Base-by-base conservation (phyloP, 2,888 invertebrate species). In the Odontocolon sp. region DNA sequence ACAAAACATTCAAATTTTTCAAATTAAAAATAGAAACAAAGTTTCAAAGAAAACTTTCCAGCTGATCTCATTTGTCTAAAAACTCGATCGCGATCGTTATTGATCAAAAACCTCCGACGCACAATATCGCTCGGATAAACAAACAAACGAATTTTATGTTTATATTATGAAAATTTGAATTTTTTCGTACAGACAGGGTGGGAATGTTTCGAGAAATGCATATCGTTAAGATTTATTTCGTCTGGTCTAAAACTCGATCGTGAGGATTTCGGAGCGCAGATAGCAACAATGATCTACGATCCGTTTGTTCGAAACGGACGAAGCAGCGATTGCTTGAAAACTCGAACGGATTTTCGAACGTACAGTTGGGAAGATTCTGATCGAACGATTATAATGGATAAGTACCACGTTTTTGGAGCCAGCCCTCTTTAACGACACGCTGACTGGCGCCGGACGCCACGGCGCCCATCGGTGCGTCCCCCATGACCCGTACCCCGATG, bases 351-450 rank as follows among this genome's bases (percentile, higher is more conserved):
- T 36, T 18, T 11, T 11, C 6, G 4, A 16, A 31, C n/a, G 2
- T 1, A 59, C 28, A 16, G 18, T 8, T 1, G 5, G 1, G 47
- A 64, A 11, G 38, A 9, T 18, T 16, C 26, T 9, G 23, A 23
- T 2, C 23, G 8, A 1, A 50, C 9, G 40, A 11, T 18, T 33
- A 38, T 74, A n/a, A n/a, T 47, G n/a, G 38, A 26, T 52, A 76
- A 86, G 83, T 89, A 92, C 94, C 94, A 90, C 98, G 94, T 92
- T 99, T 99, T 91, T 94, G 96, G 74, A 99, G 93, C 97, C 97
- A 98, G 83, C 99, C 99, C 91, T 99, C 97, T 92, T 97, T 98
- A 78, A 98, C 95, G 86, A 98, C 85, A 79, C 84, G 87, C 82
- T 88, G 87, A 84, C 86, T 83, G 82, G 87, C 82, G 80, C 88